Evolutionary conservation across 2,888 invertebrate genomes (phyloP).

Genomic region (Allophyes oxyacanthae): DNA sequence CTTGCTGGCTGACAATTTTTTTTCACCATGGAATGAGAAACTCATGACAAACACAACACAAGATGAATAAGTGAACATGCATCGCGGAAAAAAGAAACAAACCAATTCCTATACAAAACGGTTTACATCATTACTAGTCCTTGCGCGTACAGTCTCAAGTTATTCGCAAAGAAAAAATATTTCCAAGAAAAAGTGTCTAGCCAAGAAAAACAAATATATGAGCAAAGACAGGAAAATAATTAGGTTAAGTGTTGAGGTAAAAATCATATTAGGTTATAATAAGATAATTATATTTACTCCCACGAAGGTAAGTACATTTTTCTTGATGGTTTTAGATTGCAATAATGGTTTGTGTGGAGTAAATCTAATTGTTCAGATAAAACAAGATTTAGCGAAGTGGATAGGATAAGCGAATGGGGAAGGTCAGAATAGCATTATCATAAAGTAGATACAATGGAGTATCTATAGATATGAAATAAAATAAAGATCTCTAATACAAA

Average conservation of each 20-base stretch:
- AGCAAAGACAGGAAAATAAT: slow-evolving; percentile 26
- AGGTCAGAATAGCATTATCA: too few relatives aligned
- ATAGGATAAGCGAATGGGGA: too few relatives aligned
- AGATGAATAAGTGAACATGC: background rate
- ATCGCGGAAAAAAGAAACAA: slow-evolving; percentile 7
- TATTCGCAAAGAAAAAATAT: slow-evolving; percentile 10
- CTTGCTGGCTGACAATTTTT: too few relatives aligned
- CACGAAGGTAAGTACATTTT: slow-evolving; percentile 12
- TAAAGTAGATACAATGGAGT: too few relatives aligned
- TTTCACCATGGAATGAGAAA: too few relatives aligned
- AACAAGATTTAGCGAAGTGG: background rate
- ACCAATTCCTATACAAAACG: slow-evolving; percentile 4
- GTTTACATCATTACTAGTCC: slow-evolving; percentile 21
- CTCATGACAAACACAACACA: background rate
- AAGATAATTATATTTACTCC: slow-evolving; percentile 29
- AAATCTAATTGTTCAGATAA: slow-evolving; percentile 6
- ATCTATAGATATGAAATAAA: too few relatives aligned
- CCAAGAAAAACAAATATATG: slow-evolving; percentile 18
- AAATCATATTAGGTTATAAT: slow-evolving; percentile 36
- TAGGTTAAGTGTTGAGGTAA: slow-evolving; percentile 19
- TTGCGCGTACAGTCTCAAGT: slow-evolving; percentile 2
- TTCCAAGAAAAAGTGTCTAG: slow-evolving; percentile 11
- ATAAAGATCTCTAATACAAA: too few relatives aligned
- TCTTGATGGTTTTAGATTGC: background rate
- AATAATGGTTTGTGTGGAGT: slow-evolving; percentile 19